phyloP scores from a whole-genome alignment of 1,140 invertebrate genomes.

The Drosophila serrata region DNA sequence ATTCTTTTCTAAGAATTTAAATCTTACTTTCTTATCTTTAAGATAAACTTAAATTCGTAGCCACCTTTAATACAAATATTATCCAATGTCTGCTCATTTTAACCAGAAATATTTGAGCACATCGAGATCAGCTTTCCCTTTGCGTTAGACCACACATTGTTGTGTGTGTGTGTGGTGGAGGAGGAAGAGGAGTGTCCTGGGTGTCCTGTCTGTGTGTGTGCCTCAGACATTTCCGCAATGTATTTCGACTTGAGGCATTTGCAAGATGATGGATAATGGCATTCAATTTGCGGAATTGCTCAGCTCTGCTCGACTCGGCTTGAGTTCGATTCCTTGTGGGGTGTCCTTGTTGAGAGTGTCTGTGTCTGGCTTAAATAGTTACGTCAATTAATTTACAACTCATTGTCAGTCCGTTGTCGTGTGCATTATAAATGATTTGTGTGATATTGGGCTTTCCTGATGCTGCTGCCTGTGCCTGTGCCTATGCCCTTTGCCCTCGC shows the following conservation, averaged over 20 bases:
- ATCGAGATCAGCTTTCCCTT: constrained; percentile 5
- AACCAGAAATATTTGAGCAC: constrained; percentile 27
- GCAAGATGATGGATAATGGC: constrained; percentile 80
- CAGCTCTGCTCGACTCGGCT: constrained; percentile 14
- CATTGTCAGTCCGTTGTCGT: constrained; percentile 76
- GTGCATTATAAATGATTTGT: constrained; percentile 82
- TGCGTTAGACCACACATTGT: constrained; percentile 31
- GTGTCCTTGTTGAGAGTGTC: constrained; percentile 23
- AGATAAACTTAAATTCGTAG: neutral
- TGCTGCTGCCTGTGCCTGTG: neutral
- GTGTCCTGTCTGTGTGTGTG: constrained; percentile 25
- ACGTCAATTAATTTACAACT: constrained; percentile 80
- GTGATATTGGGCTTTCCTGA: constrained; percentile 19
- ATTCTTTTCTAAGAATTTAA: neutral
- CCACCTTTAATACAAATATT: constrained; percentile 25
- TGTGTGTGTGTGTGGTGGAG: constrained; percentile 4
- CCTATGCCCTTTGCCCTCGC: constrained; percentile 1
- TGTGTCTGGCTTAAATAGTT: constrained; percentile 68
- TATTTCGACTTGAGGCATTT: constrained; percentile 77
- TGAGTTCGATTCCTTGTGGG: constrained; percentile 9
- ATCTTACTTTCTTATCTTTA: neutral
- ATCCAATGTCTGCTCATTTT: neutral
- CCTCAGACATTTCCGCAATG: constrained; percentile 72
- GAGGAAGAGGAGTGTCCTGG: neutral
- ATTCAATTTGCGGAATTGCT: constrained; percentile 74